Conservation (phyloP, 2,113 vertebrate species). For the Plecotus auritus region DNA sequence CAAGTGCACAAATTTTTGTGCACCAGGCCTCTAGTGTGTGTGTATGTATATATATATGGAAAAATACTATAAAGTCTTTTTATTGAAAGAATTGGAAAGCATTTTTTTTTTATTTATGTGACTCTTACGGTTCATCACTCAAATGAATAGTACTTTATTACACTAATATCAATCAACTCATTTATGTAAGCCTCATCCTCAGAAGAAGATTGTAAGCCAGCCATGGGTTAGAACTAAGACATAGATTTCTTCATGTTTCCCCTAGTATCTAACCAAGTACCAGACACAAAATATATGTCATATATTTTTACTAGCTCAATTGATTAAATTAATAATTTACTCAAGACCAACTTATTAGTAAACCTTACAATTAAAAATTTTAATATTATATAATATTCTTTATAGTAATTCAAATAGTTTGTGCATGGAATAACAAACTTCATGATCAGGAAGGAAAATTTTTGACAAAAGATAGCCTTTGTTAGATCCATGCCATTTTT, state of each 20-base stretch:
- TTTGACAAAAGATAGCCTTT: neutral
- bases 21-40: no score
- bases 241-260: rapidly evolving
- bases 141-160: neutral
- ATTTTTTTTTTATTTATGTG: neutral
- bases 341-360: neutral
- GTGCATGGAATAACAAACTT: neutral
- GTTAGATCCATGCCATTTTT: neutral
- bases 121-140: neutral
- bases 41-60: neutral
- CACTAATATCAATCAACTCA: neutral
- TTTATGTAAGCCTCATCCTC: neutral
- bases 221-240: neutral
- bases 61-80: neutral
- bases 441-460: neutral
- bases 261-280: neutral
- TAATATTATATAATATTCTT: neutral
- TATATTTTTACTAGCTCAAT: neutral
- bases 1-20: no score
- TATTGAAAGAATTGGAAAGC: neutral
- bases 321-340: neutral
- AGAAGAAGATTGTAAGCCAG: neutral
- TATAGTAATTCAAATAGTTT: neutral
- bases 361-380: neutral
- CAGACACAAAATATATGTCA: neutral